Evolutionary conservation across 2,797 vertebrate genomes (phyloP), one percentile per base, ranked within the genome.

Genomic region (Syncerus caffer): DNA sequence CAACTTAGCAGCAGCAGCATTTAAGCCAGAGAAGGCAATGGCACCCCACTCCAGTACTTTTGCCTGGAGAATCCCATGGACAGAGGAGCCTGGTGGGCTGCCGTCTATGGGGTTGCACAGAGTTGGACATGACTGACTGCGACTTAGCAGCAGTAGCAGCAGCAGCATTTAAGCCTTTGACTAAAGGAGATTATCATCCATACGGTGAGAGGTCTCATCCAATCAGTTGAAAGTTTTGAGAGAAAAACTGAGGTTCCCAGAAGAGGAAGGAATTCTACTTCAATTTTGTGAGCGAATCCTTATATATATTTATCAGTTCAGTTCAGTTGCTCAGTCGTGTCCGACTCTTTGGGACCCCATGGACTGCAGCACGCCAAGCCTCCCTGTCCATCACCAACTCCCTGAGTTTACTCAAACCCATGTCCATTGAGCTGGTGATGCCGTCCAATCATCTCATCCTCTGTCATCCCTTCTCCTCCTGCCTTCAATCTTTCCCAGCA

Each of bases 271-370:
- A 79, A n/a, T 10, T 51, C 47, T 79, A 50, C 47, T 19, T 79
- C 78, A 79, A 51, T 21, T 79, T 50, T 51, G 31, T 79, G 47
- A 79, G 29, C 0, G 2, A 79, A 51, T 79, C 29, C 78, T 79
- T 79, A 79, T 31, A 27, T 74, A 74, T 25, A 74, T 42, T 71
- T 71, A 38, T 38, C 9, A 21, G 34, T 38, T 71, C 34, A 23
- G 67, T 38, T 38, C 11, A 38, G 67, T 6, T 0, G 1, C 34
- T 71, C 67, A 38, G 34, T 71, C 0, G 0, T 71, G 34, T 71
- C 6, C 3, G 2, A 71, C 34, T 71, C 34, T 71, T 21, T 71
- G 67, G 34, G 34, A 38, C 1, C 5, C 34, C 34, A 7, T 13
- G 10, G 34, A 71, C 19, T 71, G 67, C 19, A 38, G 34, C 34